phyloP scores from a whole-genome alignment of 2,797 vertebrate species.

The Siniperca obscura region DNA sequence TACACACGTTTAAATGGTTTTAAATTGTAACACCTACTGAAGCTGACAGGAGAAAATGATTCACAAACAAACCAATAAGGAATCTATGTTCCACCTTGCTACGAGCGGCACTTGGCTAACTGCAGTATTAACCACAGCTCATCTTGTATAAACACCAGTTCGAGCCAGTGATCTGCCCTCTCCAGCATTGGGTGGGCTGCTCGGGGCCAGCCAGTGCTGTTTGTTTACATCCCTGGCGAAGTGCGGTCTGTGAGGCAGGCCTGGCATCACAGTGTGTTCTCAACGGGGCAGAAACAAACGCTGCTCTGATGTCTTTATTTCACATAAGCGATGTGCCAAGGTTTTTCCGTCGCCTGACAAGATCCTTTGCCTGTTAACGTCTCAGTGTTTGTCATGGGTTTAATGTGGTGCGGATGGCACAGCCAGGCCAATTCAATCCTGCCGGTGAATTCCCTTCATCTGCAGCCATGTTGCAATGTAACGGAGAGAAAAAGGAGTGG shows the following conservation, averaged over 20 bases:
- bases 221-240: conserved; percentile 68
- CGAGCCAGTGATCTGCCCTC: conserved; percentile 34
- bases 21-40: not conserved
- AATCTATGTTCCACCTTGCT: not conserved
- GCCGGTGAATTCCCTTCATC: conserved; percentile 47
- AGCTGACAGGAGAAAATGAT: conserved; percentile 23
- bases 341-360: conserved; percentile 55
- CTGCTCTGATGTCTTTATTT: conserved; percentile 57
- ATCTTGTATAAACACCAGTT: conserved; percentile 41
- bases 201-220: conserved; percentile 34
- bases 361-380: conserved; percentile 42
- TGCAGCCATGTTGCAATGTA: conserved; percentile 47
- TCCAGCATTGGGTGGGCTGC: conserved; percentile 58
- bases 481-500: conserved; percentile 30
- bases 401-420: conserved; percentile 55
- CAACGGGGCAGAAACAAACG: conserved; percentile 35
- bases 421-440: conserved; percentile 17
- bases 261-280: conserved; percentile 52
- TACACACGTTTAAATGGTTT: not conserved
- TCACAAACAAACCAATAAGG: conserved; percentile 26
- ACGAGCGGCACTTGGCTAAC: not conserved
- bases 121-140: conserved; percentile 36
- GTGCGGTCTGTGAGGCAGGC: conserved; percentile 48
- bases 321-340: conserved; percentile 7
- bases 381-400: conserved; percentile 53